These are phyloP conservation scores for Ceratothoa steindachneri DNA, from an alignment of 2,888 invertebrate genomes.

Conservation along the genomic window DNA sequence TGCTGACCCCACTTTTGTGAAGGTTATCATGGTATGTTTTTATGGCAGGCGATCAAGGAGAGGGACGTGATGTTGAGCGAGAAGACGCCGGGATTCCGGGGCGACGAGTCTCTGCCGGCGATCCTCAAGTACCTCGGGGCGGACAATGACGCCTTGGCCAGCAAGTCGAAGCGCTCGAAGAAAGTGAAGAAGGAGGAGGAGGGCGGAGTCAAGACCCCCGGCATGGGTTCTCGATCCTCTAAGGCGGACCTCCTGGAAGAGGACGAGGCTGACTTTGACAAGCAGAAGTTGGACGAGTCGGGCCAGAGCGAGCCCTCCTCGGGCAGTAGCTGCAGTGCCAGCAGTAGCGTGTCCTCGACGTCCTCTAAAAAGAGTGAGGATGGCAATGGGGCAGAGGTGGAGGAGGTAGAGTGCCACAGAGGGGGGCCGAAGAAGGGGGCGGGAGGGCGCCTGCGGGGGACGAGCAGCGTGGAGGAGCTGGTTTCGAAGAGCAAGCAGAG, in stretches of 20 bases:
- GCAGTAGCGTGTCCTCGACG: neutral
- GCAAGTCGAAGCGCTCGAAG: neutral
- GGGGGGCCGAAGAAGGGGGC: slow-evolving; percentile 18
- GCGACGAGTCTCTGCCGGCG: neutral
- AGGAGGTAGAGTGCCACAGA: slow-evolving; percentile 9
- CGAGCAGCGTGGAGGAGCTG: slow-evolving; percentile 44
- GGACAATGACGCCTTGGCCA: neutral
- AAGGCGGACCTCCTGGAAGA: neutral
- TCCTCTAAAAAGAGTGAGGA: neutral
- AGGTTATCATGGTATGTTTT: too few relatives aligned
- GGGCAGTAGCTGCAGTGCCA: neutral
- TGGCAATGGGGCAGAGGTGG: slow-evolving; percentile 4
- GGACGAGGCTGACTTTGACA: neutral
- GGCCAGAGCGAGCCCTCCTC: neutral
- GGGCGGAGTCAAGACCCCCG: neutral
- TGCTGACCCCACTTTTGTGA: too few relatives aligned
- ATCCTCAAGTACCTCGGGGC: neutral
- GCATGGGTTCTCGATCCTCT: neutral
- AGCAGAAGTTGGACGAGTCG: neutral
- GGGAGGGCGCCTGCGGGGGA: slow-evolving; percentile 31
- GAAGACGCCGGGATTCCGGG: slow-evolving; percentile 3
- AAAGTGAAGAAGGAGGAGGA: neutral
- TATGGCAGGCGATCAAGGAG: slow-evolving; percentile 1
- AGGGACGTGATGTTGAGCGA: neutral
- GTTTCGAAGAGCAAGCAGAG: slow-evolving; percentile 38